Percentiles rank a stretch among this genome's conserved stretches.
These are phyloP conservation scores for Microplitis demolitor DNA, from an alignment of 1,140 invertebrate genomes.

Conservation along the genomic window DNA sequence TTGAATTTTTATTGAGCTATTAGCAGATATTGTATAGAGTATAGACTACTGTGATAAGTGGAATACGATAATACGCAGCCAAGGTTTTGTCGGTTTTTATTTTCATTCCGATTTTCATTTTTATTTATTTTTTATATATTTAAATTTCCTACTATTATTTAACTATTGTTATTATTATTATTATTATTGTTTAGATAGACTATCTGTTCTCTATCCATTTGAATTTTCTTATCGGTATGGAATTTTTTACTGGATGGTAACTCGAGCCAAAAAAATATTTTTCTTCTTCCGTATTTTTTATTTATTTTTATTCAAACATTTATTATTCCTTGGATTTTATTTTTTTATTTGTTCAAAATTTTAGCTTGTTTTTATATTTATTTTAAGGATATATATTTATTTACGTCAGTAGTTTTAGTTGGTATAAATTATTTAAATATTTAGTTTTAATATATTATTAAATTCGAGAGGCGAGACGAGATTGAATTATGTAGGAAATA, in stretches of 20 bases:
- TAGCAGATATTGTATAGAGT: background rate
- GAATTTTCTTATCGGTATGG: background rate
- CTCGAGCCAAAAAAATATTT: constrained; percentile 11
- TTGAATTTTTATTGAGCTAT: constrained; percentile 9
- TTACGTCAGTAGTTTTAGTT: no score
- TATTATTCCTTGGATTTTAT: background rate
- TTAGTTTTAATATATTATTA: no score
- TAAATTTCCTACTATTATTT: no score
- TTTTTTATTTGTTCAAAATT: background rate
- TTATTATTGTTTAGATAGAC: background rate
- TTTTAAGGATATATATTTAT: no score
- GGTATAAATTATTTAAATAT: no score
- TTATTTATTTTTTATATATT: no score
- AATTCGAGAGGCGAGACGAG: no score
- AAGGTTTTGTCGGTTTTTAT: background rate
- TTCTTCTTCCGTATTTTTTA: background rate
- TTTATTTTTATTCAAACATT: background rate
- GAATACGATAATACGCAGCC: constrained; percentile 1
- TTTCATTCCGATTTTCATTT: background rate
- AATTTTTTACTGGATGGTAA: background rate
- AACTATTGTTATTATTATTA: no score
- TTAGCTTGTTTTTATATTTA: no score
- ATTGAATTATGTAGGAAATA: no score
- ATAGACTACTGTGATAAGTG: constrained; percentile 6
- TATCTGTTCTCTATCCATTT: constrained; percentile 3